Evolutionary conservation across 1,140 invertebrate genomes (phyloP).

Genomic region (Drosophila suzukii): DNA sequence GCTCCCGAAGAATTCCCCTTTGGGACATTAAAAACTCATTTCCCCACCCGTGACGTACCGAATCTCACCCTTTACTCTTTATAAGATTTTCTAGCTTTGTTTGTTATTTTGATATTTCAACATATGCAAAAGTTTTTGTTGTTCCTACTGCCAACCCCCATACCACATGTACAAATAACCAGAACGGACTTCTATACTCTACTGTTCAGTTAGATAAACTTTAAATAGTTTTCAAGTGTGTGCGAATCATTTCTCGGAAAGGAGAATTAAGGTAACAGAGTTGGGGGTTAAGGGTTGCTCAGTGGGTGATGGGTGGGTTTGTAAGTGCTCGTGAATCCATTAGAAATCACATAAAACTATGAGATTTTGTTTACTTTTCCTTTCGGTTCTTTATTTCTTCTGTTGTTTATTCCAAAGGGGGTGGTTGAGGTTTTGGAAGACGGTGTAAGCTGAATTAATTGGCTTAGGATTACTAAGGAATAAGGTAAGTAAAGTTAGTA

Average conservation of each 20-base stretch:
- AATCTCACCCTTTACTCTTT: conserved; percentile 26
- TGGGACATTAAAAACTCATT: conserved; percentile 84
- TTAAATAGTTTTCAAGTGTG: conserved; percentile 64
- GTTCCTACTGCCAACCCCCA: conserved; percentile 15
- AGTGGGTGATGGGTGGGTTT: conserved; percentile 1
- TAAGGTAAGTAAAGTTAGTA: background rate
- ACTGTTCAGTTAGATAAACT: conserved; percentile 58
- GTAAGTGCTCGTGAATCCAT: conserved; percentile 54
- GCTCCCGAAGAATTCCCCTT: conserved; percentile 67
- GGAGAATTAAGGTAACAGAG: background rate
- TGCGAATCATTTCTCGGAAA: conserved; percentile 31
- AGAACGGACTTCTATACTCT: conserved; percentile 39
- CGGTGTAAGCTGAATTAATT: conserved; percentile 7
- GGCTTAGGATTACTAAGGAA: background rate
- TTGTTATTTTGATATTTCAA: conserved; percentile 70
- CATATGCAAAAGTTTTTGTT: conserved; percentile 62
- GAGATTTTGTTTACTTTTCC: conserved; percentile 30
- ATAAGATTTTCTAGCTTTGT: conserved; percentile 41
- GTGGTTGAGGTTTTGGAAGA: background rate
- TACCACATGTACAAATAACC: conserved; percentile 24
- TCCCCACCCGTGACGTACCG: conserved; percentile 48
- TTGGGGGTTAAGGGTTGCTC: conserved; percentile 1
- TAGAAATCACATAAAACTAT: conserved; percentile 60
- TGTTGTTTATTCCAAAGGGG: conserved; percentile 1
- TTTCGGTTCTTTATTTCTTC: conserved; percentile 3